Base-by-base conservation (phyloP, 2,113 vertebrate genomes). In the Syngnathus typhle region DNA sequence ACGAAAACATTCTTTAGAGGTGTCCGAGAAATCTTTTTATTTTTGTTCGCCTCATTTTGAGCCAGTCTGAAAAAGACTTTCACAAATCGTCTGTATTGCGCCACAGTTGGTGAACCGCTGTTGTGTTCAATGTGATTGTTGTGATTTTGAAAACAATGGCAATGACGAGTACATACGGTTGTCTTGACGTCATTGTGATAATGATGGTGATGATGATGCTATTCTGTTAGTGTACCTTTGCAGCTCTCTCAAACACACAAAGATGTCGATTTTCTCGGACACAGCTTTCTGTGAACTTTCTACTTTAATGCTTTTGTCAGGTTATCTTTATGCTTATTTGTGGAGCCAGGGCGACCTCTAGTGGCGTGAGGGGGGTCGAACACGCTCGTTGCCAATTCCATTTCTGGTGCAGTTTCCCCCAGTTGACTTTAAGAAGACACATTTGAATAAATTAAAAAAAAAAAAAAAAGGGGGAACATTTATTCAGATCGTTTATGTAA, bases 111-210 rank as follows among this genome's bases (percentile, higher is more conserved):
- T 87, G 92, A 92, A 91, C 92, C 93, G 92, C 92, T 94, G 92
- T 88, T 90, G 91, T 95, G 92, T 93, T 92, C 87, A 86, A 88
- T 92, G 93, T 94, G 90, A 92, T 83, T 83, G 90, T 90, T 90
- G 91, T 93, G 94, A 90, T 96, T 97, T 94, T 93, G 94, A 93
- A 89, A 58, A 58, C 55, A 88, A 91, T 91, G 91, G 91, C 91
- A 87, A 93, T 91, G 86, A 81, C 79, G 70, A 91, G 91, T 93
- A 91, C 90, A 87, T 21, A 81, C 91, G 90, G 88, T 92, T 91
- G 90, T 92, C 85, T 79, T 94, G 94, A 92, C 87, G 87, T 91
- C 92, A 90, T 91, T 91, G 88, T 70, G 71, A 90, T 92, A 80
- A 85, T 80, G 60, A 62, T 43, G n/a, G n/a, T n/a, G 21, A 79